These are phyloP conservation scores for Actinernus sp. DNA, from an alignment of 92 coral and sea anemone genomes.

Conservation along the genomic window DNA sequence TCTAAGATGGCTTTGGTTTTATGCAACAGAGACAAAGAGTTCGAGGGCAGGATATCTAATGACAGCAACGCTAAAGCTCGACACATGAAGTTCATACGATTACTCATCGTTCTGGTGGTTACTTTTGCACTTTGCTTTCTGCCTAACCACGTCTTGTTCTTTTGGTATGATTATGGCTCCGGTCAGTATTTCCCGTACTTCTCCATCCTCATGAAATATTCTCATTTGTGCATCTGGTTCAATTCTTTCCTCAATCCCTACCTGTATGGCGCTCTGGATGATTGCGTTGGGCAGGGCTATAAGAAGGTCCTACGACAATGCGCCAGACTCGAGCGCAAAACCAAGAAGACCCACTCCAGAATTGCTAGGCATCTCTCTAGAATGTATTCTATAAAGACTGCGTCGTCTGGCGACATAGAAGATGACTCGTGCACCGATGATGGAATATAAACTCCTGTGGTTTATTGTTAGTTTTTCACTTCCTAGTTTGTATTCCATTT, in stretches of 20 bases:
- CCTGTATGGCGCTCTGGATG: slow-evolving; percentile 94
- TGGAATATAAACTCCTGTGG: neutral
- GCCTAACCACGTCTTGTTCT: slow-evolving; percentile 92
- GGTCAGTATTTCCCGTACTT: slow-evolving; percentile 83
- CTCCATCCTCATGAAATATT: slow-evolving; percentile 88
- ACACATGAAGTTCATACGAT: slow-evolving; percentile 87
- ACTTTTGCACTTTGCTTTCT: slow-evolving; percentile 94
- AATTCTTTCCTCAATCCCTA: slow-evolving; percentile 95
- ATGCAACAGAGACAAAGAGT: slow-evolving; percentile 64
- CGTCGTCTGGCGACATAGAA: slow-evolving; percentile 10
- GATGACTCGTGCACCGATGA: neutral
- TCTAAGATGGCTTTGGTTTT: slow-evolving; percentile 82
- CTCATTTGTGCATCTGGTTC: slow-evolving; percentile 93
- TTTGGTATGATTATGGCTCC: slow-evolving; percentile 93
- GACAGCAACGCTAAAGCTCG: slow-evolving; percentile 68
- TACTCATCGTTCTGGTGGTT: slow-evolving; percentile 82
- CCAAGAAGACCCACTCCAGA: slow-evolving; percentile 74
- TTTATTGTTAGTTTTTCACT: no score
- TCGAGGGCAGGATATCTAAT: slow-evolving; percentile 69
- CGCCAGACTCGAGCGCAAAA: slow-evolving; percentile 80
- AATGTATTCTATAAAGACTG: slow-evolving; percentile 58
- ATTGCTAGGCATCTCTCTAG: slow-evolving; percentile 64
- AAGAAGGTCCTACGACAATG: slow-evolving; percentile 75
- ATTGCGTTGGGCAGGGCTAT: slow-evolving; percentile 82
- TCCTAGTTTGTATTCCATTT: no score